Conservation (phyloP, 2,113 vertebrate species). For the Scytalopus superciliaris region DNA sequence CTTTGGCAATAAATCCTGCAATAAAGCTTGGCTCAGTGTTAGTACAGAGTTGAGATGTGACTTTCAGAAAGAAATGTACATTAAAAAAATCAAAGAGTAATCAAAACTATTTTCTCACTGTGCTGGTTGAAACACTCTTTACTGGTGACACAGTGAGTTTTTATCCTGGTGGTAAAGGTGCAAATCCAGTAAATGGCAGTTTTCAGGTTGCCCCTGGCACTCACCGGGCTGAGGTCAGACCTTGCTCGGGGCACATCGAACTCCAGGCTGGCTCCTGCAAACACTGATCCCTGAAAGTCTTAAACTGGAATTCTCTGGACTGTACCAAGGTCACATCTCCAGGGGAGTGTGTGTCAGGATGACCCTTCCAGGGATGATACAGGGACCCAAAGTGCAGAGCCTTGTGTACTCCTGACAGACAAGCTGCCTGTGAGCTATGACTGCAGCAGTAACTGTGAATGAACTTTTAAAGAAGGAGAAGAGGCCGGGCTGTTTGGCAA, state of each 20-base stretch:
- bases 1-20: background rate
- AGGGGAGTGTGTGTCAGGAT: conserved; percentile 32
- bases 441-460: background rate
- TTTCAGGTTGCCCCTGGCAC: background rate
- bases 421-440: background rate
- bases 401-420: background rate
- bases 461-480: conserved; percentile 26
- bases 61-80: background rate
- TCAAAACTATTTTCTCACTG: background rate
- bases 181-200: background rate
- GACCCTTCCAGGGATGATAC: conserved; percentile 32
- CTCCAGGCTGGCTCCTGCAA: conserved; percentile 39
- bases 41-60: background rate
- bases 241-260: conserved; percentile 15
- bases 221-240: conserved; percentile 61
- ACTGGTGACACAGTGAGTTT: background rate
- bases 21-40: background rate
- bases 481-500: conserved; percentile 9
- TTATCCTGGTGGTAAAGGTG: background rate
- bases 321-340: conserved; percentile 61
- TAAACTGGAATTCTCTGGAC: conserved; percentile 68
- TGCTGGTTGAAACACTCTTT: background rate
- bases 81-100: background rate
- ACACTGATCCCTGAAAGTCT: conserved; percentile 36
- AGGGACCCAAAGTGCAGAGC: conserved; percentile 18